These are phyloP conservation scores for Petrolisthes manimaculis DNA, from an alignment of 2,888 invertebrate species.

Conservation along the genomic window DNA sequence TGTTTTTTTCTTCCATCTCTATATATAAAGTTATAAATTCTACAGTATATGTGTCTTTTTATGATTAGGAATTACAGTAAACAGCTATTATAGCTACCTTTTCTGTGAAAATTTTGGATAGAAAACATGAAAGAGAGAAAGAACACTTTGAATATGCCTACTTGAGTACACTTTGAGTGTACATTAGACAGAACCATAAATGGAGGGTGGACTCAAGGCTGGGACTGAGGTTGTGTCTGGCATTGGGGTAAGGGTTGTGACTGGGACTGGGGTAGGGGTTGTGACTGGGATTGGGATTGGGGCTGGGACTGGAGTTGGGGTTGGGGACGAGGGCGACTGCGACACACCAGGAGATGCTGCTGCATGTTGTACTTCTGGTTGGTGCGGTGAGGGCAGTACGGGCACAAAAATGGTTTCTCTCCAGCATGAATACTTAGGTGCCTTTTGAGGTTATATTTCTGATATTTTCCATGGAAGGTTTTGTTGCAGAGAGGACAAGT, in stretches of 20 bases:
- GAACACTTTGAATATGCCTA: background rate
- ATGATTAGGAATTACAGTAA: background rate
- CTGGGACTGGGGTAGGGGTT: too few relatives aligned
- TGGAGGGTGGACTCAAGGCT: background rate
- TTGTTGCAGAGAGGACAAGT: conserved; percentile 59
- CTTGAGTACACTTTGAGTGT: too few relatives aligned
- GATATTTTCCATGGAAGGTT: conserved; percentile 59
- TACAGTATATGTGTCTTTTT: too few relatives aligned
- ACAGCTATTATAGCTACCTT: background rate
- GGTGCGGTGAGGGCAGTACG: conserved; percentile 55
- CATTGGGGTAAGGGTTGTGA: background rate
- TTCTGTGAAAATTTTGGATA: background rate
- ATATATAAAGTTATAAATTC: too few relatives aligned
- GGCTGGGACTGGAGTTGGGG: background rate
- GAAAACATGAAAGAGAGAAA: background rate
- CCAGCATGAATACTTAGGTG: conserved; percentile 61
- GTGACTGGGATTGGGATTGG: background rate
- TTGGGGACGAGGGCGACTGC: conserved; percentile 30
- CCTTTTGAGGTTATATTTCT: conserved; percentile 64
- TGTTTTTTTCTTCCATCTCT: too few relatives aligned
- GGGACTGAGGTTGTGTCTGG: background rate
- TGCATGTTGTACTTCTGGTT: conserved; percentile 65
- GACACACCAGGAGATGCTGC: conserved; percentile 55
- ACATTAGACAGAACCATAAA: too few relatives aligned
- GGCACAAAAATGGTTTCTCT: conserved; percentile 59